Evolutionary conservation across 1,140 invertebrate species (phyloP).

Genomic region (Heliconius nattereri): DNA sequence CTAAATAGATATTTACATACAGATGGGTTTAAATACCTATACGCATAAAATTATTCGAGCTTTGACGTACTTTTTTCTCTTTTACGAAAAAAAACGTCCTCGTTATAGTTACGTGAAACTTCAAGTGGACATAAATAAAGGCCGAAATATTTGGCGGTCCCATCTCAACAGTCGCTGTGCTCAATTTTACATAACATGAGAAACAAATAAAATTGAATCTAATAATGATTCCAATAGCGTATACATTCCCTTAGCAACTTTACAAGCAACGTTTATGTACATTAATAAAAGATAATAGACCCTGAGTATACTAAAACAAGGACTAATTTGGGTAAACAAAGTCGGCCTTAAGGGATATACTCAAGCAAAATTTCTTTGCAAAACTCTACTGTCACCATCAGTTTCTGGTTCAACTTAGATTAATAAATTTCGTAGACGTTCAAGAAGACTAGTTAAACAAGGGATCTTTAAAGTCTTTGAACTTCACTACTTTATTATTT

Average conservation of each 20-base stretch:
- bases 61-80: constrained; percentile 43
- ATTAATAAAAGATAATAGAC: constrained; percentile 62
- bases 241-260: constrained; percentile 32
- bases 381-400: constrained; percentile 64
- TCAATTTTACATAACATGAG: constrained; percentile 59
- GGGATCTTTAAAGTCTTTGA: constrained; percentile 1
- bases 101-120: constrained; percentile 70
- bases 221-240: constrained; percentile 32
- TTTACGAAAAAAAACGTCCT: constrained; percentile 60
- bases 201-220: constrained; percentile 38
- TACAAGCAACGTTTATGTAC: constrained; percentile 44
- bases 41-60: constrained; percentile 35
- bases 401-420: constrained; percentile 66
- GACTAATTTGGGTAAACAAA: constrained; percentile 51
- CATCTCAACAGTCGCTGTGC: constrained; percentile 59
- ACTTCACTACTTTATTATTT: background rate
- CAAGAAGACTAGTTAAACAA: constrained; percentile 6
- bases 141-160: constrained; percentile 74
- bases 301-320: constrained; percentile 47
- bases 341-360: constrained; percentile 40
- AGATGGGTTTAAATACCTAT: constrained; percentile 39
- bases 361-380: constrained; percentile 58
- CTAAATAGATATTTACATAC: constrained; percentile 27
- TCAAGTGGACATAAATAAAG: constrained; percentile 78
- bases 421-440: constrained; percentile 60